phyloP scores from a whole-genome alignment of 2,888 invertebrate genomes.

The Drosophila lacicola region DNA sequence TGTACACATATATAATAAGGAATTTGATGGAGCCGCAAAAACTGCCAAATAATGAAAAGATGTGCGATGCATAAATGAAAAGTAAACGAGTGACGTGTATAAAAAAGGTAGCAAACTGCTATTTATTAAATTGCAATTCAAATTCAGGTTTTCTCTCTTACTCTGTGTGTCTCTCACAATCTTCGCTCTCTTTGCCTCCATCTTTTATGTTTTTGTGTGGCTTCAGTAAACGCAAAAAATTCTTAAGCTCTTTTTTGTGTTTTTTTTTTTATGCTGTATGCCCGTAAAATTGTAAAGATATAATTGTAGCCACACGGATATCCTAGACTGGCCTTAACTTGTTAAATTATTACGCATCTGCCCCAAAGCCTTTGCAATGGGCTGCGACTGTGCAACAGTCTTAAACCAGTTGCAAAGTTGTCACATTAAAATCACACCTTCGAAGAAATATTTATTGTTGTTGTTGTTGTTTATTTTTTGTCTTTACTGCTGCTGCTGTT shows the following conservation, averaged over 20 bases:
- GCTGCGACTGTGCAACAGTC: constrained; percentile 15
- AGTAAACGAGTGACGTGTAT: constrained; percentile 66
- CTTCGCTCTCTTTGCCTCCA: constrained; percentile 3
- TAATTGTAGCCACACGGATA: constrained; percentile 53
- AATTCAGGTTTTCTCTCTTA: constrained; percentile 59
- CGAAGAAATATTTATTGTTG: constrained; percentile 70
- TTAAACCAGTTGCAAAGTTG: constrained; percentile 79
- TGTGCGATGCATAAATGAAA: constrained; percentile 66
- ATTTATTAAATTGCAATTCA: constrained; percentile 72
- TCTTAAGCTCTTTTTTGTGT: constrained; percentile 23
- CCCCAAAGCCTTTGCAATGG: constrained; percentile 10
- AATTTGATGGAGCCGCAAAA: constrained; percentile 66
- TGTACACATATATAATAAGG: constrained; percentile 38
- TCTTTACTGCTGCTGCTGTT: constrained; percentile 8
- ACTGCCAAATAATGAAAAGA: constrained; percentile 61
- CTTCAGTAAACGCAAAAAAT: constrained; percentile 51
- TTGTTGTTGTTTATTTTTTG: constrained; percentile 21
- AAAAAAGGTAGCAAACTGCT: constrained; percentile 66
- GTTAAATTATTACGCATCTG: constrained; percentile 51
- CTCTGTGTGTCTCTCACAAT: constrained; percentile 3
- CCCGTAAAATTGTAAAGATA: constrained; percentile 52
- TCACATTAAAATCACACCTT: constrained; percentile 81
- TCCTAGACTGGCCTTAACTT: constrained; percentile 46
- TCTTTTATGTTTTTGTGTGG: constrained; percentile 52
- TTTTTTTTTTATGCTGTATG: constrained; percentile 33